These are phyloP conservation scores for Coregonus suidteri DNA, from an alignment of 2,797 vertebrate genomes.

Conservation along the genomic window DNA sequence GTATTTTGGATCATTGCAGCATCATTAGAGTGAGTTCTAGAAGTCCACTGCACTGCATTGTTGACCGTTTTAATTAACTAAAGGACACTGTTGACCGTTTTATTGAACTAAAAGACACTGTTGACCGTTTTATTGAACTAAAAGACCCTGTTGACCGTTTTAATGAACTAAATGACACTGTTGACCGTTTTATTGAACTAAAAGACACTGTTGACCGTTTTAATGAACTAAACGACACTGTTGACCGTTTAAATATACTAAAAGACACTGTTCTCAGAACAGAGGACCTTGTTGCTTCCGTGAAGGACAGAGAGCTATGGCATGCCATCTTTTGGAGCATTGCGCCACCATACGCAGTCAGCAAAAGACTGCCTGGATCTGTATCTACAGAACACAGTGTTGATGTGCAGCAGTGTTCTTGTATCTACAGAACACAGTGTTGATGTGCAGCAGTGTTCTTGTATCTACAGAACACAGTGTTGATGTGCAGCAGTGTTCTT, in stretches of 20 bases:
- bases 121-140: too few relatives aligned
- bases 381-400: neutral
- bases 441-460: neutral
- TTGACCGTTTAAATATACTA: too few relatives aligned
- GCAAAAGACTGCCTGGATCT: neutral
- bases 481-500: constrained; percentile 10
- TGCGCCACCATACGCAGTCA: neutral
- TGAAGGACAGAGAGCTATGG: neutral
- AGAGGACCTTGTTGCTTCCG: neutral
- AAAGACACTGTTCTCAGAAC: too few relatives aligned
- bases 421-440: neutral
- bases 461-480: neutral
- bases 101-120: too few relatives aligned
- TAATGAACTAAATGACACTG: too few relatives aligned
- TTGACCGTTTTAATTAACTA: too few relatives aligned
- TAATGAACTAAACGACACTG: too few relatives aligned
- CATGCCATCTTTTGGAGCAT: neutral
- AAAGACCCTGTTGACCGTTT: rapidly evolving
- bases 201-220: too few relatives aligned
- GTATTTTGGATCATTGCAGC: neutral
- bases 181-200: too few relatives aligned
- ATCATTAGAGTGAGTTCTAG: neutral
- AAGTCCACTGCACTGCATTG: neutral
- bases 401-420: too few relatives aligned
- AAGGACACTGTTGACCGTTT: too few relatives aligned